Percentiles rank a stretch among this genome's conserved stretches.
phyloP scores from a whole-genome alignment of 2,797 vertebrate species.

The Phalanger gymnotis region DNA sequence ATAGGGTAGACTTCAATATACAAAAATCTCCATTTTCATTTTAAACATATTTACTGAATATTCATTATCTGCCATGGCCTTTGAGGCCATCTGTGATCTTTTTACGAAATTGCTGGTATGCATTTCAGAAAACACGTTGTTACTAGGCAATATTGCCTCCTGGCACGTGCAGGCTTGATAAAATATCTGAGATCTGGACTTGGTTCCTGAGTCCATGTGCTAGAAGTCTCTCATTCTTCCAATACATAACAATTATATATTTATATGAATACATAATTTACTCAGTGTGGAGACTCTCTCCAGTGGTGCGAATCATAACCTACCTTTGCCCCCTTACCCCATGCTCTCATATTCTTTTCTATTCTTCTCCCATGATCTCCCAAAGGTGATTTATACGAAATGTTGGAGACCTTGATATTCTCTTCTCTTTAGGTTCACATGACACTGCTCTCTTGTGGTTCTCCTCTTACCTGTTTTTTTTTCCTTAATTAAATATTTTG shows the following conservation, averaged over 20 bases:
- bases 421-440: not conserved
- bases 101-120: not conserved
- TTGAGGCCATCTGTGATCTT: not conserved
- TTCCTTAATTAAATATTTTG: no score
- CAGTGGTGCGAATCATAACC: not conserved
- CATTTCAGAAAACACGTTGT: not conserved
- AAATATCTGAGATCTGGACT: not conserved
- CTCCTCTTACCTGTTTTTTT: not conserved
- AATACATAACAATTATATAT: no score
- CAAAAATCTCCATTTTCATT: slow-evolving; percentile 1
- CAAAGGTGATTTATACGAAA: not conserved
- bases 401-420: not conserved
- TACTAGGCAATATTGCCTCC: not conserved
- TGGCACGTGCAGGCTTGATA: not conserved
- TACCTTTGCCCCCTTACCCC: no score
- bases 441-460: not conserved
- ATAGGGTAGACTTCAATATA: not conserved
- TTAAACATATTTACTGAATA: not conserved
- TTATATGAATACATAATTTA: no score
- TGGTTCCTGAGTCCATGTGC: not conserved
- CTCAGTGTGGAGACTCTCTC: not conserved
- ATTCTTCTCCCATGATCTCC: not conserved
- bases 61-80: slow-evolving; percentile 5
- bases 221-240: not conserved
- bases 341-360: not conserved